These are phyloP conservation scores for Acanthococcus lagerstroemiae DNA, from an alignment of 2,888 invertebrate species.

Conservation along the genomic window DNA sequence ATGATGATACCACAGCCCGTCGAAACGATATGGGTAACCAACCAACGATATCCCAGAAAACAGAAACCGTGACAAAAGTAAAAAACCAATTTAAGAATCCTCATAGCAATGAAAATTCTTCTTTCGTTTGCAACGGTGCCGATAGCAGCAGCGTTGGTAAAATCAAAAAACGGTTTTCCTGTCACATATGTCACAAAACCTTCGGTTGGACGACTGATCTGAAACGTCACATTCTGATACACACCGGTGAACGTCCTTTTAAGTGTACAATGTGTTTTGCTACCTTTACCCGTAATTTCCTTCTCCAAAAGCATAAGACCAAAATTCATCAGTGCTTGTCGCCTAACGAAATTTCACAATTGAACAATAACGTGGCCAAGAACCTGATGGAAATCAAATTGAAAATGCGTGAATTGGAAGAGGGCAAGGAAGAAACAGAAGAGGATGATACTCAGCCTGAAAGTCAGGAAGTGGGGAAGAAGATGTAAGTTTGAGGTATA, in stretches of 20 bases:
- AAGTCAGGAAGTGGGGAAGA: not conserved
- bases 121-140: constrained; percentile 18
- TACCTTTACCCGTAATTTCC: constrained; percentile 43
- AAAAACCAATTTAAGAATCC: not conserved
- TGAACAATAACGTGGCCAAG: constrained; percentile 30
- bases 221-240: constrained; percentile 43
- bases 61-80: not conserved
- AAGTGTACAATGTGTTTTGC: constrained; percentile 42
- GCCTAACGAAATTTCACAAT: constrained; percentile 32
- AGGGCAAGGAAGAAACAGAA: constrained; percentile 18
- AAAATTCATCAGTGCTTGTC: constrained; percentile 39
- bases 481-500: not conserved
- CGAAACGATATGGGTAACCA: not conserved
- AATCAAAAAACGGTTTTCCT: constrained; percentile 39
- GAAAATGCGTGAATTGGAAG: constrained; percentile 33
- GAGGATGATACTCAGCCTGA: too few species aligned
- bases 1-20: not conserved
- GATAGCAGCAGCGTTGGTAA: constrained; percentile 31
- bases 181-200: constrained; percentile 41
- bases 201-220: constrained; percentile 44
- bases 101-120: constrained; percentile 21
- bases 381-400: constrained; percentile 32
- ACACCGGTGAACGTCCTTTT: constrained; percentile 43
- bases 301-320: constrained; percentile 42
- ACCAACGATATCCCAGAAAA: not conserved